Percentiles rank a stretch among this genome's conserved stretches.
phyloP scores from a whole-genome alignment of 2,113 vertebrate species.

The Etia nguti region DNA sequence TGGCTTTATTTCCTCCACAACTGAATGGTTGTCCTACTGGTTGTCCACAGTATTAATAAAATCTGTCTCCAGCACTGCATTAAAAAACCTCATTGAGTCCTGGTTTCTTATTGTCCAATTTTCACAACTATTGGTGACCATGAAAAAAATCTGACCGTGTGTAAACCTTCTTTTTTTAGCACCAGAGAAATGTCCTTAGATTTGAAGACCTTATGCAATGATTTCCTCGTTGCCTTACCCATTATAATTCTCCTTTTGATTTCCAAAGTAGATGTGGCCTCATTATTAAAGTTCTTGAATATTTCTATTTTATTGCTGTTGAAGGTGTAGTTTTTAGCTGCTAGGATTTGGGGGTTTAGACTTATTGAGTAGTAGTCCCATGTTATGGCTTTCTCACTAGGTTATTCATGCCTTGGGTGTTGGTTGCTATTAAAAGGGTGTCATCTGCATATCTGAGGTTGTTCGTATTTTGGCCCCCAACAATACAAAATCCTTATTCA shows the following conservation, averaged over 20 bases:
- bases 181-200: background rate
- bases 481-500: background rate
- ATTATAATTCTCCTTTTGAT: background rate
- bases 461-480: background rate
- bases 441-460: background rate
- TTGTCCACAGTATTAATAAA: background rate
- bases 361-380: background rate
- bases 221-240: background rate
- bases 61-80: accelerated
- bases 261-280: background rate
- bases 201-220: background rate
- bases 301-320: background rate
- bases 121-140: background rate
- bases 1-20: background rate
- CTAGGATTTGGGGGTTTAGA: background rate
- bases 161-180: background rate
- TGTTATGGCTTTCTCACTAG: background rate
- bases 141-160: accelerated
- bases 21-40: background rate
- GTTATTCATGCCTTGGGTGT: background rate
- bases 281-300: background rate
- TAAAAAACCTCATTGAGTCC: background rate
- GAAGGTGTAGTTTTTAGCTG: background rate
- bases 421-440: background rate
- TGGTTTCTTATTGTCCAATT: background rate